These are phyloP conservation scores for Philaethria dido DNA, from an alignment of 2,888 invertebrate genomes.

Conservation along the genomic window DNA sequence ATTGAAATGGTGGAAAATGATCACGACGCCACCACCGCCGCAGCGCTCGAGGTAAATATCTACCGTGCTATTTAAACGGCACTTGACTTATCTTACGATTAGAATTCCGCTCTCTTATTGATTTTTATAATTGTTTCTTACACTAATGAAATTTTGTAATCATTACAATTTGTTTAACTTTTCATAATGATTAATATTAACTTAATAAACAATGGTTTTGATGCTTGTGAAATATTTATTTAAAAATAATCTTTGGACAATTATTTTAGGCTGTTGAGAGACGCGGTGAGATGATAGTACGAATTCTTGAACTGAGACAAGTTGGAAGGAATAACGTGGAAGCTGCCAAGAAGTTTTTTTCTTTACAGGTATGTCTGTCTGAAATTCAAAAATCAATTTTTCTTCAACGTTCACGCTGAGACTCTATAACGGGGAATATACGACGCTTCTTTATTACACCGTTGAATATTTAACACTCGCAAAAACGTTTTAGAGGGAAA, in stretches of 20 bases:
- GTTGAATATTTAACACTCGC: conserved; percentile 23
- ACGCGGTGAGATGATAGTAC: conserved; percentile 97
- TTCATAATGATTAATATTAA: background rate
- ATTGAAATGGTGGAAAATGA: conserved; percentile 98
- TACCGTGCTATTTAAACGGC: conserved; percentile 10
- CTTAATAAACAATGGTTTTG: too few relatives aligned
- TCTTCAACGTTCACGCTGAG: background rate
- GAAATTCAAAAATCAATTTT: background rate
- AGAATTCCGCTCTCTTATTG: conserved; percentile 9
- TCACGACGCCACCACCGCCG: conserved; percentile 96
- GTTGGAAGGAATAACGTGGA: conserved; percentile 94
- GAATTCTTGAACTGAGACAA: conserved; percentile 93
- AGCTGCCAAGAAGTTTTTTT: conserved; percentile 93
- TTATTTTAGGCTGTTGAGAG: conserved; percentile 90
- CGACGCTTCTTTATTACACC: conserved; percentile 7
- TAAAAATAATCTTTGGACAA: background rate
- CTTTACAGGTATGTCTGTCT: conserved; percentile 85
- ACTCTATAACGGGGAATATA: background rate
- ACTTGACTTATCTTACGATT: conserved; percentile 20
- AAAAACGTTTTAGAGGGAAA: conserved; percentile 26
- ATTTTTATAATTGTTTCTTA: background rate
- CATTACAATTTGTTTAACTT: too few relatives aligned
- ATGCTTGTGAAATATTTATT: too few relatives aligned
- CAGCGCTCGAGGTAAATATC: conserved; percentile 89
- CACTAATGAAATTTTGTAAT: background rate